Conservation (phyloP, 2,113 vertebrate species). For the Paradisaea rubra region DNA sequence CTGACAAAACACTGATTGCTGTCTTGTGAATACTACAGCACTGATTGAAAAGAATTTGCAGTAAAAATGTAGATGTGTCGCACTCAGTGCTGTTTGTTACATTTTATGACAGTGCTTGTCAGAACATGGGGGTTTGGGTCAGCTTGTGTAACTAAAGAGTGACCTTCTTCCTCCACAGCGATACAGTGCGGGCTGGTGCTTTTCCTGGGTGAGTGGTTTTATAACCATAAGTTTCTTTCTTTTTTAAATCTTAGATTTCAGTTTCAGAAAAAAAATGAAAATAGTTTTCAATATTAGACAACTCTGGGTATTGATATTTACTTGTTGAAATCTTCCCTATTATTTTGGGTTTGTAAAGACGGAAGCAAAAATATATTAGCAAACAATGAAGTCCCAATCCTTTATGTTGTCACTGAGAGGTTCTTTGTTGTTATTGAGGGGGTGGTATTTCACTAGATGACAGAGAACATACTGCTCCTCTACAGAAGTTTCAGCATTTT, state of each 20-base stretch:
- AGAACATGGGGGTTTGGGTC: not conserved
- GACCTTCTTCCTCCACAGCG: not conserved
- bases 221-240: not conserved
- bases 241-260: not conserved
- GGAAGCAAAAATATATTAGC: not conserved
- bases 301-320: not conserved
- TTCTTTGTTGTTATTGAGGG: not conserved
- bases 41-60: not conserved
- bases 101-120: not conserved
- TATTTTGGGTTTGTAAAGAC: not conserved
- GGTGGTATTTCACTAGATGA: not conserved
- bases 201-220: not conserved
- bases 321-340: not conserved
- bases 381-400: not conserved
- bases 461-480: not conserved
- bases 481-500: not conserved
- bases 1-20: not conserved
- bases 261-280: not conserved
- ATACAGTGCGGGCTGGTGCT: not conserved
- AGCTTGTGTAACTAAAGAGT: not conserved
- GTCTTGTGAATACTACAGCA: not conserved
- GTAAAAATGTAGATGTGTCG: not conserved
- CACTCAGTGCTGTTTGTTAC: not conserved
- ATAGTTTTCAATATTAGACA: not conserved
- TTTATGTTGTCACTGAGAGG: not conserved